phyloP scores from a whole-genome alignment of 35 echinoderm and acorn worm species.

The Diadema setosum region DNA sequence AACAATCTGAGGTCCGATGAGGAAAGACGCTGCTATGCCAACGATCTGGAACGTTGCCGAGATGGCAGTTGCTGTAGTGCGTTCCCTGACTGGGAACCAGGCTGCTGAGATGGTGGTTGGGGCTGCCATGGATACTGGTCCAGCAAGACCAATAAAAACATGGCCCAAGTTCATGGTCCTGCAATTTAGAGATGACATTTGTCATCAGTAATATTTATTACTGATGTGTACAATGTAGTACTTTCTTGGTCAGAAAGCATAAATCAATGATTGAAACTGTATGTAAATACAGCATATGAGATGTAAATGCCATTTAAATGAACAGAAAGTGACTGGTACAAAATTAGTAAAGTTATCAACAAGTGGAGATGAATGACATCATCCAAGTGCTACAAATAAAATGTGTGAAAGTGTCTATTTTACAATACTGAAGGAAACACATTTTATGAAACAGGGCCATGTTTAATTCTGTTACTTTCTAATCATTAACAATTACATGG shows the following conservation, averaged over 20 bases:
- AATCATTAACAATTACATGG: too few species aligned
- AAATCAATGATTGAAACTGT: not conserved
- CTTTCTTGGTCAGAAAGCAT: not conserved
- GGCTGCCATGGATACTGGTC: slow-evolving; percentile 70
- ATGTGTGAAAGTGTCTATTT: too few species aligned
- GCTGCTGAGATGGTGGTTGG: slow-evolving; percentile 57
- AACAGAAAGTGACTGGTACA: too few species aligned
- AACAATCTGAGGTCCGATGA: slow-evolving; percentile 88
- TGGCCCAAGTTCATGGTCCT: slow-evolving; percentile 86
- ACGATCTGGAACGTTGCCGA: slow-evolving; percentile 17
- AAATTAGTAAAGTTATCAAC: too few species aligned
- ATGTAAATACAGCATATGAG: not conserved
- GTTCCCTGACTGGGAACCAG: slow-evolving; percentile 86
- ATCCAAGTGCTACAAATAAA: too few species aligned
- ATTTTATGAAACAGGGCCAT: too few species aligned
- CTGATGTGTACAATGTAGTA: not conserved
- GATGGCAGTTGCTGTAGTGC: slow-evolving; percentile 83
- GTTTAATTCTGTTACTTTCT: too few species aligned
- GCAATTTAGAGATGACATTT: not conserved
- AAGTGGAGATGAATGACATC: too few species aligned
- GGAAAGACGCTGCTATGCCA: slow-evolving; percentile 78
- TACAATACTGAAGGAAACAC: too few species aligned
- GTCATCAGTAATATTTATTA: not conserved
- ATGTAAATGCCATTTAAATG: not conserved
- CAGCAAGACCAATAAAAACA: slow-evolving; percentile 70